Evolutionary conservation across 2,888 invertebrate genomes (phyloP), one percentile per base, ranked within the genome.

Genomic region (Troides helena): DNA sequence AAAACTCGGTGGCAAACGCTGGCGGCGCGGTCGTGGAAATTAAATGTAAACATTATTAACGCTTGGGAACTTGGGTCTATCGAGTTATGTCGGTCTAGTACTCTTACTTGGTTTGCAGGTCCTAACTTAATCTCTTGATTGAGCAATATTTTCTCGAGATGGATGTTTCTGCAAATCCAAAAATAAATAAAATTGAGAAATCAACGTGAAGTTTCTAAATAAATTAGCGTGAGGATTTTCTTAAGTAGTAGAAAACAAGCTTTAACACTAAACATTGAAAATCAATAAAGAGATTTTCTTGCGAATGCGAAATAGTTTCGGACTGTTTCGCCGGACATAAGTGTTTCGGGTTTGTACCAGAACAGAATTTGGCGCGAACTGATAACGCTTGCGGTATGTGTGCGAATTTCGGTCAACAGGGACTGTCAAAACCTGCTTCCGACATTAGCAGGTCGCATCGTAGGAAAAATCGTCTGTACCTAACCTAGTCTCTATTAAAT

Each of bases 31-130:
- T 23, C 12, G 12, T 23, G 43, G 21, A 62, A 43, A 62, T 62
- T 18, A 43, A 62, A 43, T 62, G n/a, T 62, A 62, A 62, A 62
- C 23, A 62, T 62, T 62, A 62, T 43, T 62, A 62, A 39, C 62
- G 39, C 43, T 62, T 10, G 18, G n/a, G 62, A 62, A 62, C 43
- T 46, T 18, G 21, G 62, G 43, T 21, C 39, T 62, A 18, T 12
- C 21, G n/a, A 21, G 12, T 46, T 43, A 53, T 12, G 62, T 62
- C 23, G 43, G 1, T 46, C 62, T 62, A 62, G 2, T 59, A 14
- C 30, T 60, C 18, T 17, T 36, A 60, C 30, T 60, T 3, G 25
- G 60, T 18, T 60, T 36, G 30, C 60, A 8, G 1, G 4, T 36
- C 23, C n/a, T 23, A 53, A 53, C 21, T 3, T n/a, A 6, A 2